These are phyloP conservation scores for Philhelius pedissequus DNA, from an alignment of 2,888 invertebrate genomes.

Conservation along the genomic window DNA sequence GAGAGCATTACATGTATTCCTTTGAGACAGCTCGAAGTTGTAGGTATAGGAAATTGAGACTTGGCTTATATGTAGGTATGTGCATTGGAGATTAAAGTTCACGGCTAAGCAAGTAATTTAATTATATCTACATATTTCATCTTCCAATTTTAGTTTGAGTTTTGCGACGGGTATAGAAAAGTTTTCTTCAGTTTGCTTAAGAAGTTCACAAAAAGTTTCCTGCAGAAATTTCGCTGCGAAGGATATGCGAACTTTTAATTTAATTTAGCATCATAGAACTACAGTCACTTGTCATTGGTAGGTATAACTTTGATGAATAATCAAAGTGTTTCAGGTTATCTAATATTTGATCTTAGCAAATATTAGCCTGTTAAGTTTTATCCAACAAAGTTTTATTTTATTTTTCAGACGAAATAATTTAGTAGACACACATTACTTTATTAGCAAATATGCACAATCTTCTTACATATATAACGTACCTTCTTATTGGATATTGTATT, in stretches of 20 bases:
- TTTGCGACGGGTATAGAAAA: constrained; percentile 2
- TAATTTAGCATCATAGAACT: constrained; percentile 45
- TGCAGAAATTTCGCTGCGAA: constrained; percentile 17
- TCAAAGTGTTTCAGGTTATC: constrained; percentile 12
- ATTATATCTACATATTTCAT: constrained; percentile 26
- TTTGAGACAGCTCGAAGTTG: not conserved
- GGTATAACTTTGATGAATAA: constrained; percentile 51
- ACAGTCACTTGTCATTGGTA: not conserved
- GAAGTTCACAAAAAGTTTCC: constrained; percentile 38
- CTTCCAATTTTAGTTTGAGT: constrained; percentile 10
- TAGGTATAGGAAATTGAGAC: not conserved
- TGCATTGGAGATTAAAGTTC: not conserved
- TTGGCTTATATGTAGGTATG: not conserved
- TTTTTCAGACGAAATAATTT: not conserved
- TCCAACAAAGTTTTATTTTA: not conserved
- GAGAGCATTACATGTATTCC: constrained; percentile 21
- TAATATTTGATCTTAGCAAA: constrained; percentile 40
- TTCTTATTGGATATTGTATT: too few species aligned
- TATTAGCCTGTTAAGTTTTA: constrained; percentile 11
- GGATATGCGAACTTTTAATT: constrained; percentile 56
- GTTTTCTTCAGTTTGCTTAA: constrained; percentile 38
- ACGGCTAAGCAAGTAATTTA: constrained; percentile 51
- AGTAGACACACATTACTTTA: not conserved
- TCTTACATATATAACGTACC: too few species aligned
- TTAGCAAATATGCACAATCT: too few species aligned